phyloP scores from a whole-genome alignment of 2,888 invertebrate genomes.

The Scaptomyza cyrtandrae region DNA sequence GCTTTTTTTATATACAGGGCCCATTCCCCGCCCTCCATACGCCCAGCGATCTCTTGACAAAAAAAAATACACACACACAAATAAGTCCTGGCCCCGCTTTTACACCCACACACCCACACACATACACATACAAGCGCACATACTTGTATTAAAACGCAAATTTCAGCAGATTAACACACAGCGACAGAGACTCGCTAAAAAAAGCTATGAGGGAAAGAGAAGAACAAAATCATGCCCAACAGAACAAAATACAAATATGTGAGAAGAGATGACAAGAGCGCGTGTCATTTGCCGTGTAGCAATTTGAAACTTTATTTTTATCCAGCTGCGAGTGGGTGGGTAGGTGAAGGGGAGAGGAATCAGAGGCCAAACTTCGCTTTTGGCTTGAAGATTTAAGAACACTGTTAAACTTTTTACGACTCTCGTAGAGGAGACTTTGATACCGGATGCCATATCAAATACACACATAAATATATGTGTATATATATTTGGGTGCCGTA shows the following conservation, averaged over 20 bases:
- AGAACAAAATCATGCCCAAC: background rate
- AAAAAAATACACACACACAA: slow-evolving; percentile 34
- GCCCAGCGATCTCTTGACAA: slow-evolving; percentile 46
- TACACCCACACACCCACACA: slow-evolving; percentile 14
- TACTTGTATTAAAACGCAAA: slow-evolving; percentile 74
- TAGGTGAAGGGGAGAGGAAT: slow-evolving; percentile 11
- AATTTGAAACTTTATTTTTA: slow-evolving; percentile 72
- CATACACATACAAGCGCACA: slow-evolving; percentile 18
- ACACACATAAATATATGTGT: background rate
- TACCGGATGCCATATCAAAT: slow-evolving; percentile 6
- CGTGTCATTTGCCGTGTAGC: slow-evolving; percentile 77
- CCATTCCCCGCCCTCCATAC: background rate
- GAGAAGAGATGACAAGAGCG: slow-evolving; percentile 40
- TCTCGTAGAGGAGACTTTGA: slow-evolving; percentile 56
- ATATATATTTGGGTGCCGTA: too few species aligned
- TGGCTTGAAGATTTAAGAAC: slow-evolving; percentile 58
- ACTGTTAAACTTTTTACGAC: slow-evolving; percentile 76
- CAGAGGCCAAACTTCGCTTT: slow-evolving; percentile 31
- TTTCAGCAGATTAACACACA: slow-evolving; percentile 76
- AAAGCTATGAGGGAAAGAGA: slow-evolving; percentile 7
- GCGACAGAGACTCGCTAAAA: slow-evolving; percentile 7
- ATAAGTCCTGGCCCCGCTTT: slow-evolving; percentile 26
- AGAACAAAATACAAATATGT: background rate
- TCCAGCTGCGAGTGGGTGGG: background rate
- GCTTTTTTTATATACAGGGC: slow-evolving; percentile 63